Evolutionary conservation across 2,888 invertebrate genomes (phyloP).

Genomic region (Tortricodes alternella): DNA sequence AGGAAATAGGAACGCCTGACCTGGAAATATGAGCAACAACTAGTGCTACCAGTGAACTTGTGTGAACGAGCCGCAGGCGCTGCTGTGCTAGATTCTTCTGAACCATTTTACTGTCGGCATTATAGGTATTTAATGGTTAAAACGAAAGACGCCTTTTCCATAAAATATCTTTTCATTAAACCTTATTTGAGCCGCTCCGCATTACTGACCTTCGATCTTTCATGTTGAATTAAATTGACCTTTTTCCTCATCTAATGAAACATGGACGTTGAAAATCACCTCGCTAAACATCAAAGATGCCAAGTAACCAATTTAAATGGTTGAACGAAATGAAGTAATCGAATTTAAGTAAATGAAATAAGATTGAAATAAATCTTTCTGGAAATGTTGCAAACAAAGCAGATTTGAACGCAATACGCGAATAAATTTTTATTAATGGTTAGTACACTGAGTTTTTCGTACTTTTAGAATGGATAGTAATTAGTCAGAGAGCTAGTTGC

Average conservation of each 20-base stretch:
- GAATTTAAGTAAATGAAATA: slow-evolving; percentile 11
- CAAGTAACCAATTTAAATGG: slow-evolving; percentile 33
- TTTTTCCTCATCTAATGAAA: slow-evolving; percentile 58
- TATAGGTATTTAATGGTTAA: neutral
- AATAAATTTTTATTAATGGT: too few relatives aligned
- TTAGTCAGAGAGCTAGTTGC: too few relatives aligned
- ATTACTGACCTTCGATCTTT: slow-evolving; percentile 52
- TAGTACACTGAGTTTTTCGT: too few relatives aligned
- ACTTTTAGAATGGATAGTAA: too few relatives aligned
- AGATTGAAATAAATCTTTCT: neutral
- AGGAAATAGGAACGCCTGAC: slow-evolving; percentile 36
- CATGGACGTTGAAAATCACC: slow-evolving; percentile 57
- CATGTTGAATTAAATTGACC: slow-evolving; percentile 62
- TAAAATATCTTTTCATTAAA: slow-evolving; percentile 12
- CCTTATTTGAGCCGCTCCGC: slow-evolving; percentile 3
- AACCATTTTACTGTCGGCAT: neutral
- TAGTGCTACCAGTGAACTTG: neutral
- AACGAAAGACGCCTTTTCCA: neutral
- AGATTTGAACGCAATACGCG: too few relatives aligned
- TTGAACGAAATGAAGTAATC: slow-evolving; percentile 15
- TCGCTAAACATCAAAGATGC: slow-evolving; percentile 65
- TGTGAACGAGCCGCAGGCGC: neutral
- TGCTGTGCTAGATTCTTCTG: neutral
- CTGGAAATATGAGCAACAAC: slow-evolving; percentile 24
- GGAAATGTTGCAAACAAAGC: neutral